These are phyloP conservation scores for Monoplex corrugatus DNA, from an alignment of 2,888 invertebrate species.

Conservation along the genomic window DNA sequence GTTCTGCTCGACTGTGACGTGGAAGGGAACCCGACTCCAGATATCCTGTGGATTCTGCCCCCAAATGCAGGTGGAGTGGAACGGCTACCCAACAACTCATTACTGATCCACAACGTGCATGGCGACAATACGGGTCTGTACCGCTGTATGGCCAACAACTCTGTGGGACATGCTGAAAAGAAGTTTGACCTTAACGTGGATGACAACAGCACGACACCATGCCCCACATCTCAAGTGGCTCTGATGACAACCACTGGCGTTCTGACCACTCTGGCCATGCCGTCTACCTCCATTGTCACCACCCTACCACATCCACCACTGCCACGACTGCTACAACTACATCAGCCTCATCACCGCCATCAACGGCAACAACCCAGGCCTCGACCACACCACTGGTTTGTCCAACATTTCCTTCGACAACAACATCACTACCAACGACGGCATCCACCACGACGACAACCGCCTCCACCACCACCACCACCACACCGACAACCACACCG, in stretches of 20 bases:
- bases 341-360: background rate
- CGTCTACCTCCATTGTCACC: background rate
- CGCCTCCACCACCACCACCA: background rate
- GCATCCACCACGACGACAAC: background rate
- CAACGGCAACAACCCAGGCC: background rate
- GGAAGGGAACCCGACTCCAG: background rate
- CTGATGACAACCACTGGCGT: background rate
- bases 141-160: constrained; percentile 39
- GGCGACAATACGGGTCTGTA: constrained; percentile 32
- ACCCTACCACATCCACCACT: background rate
- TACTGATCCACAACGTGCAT: constrained; percentile 42
- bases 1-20: constrained; percentile 40
- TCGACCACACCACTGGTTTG: background rate
- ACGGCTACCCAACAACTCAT: constrained; percentile 24
- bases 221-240: background rate
- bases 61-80: constrained; percentile 35
- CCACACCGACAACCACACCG: background rate
- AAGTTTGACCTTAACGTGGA: background rate
- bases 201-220: constrained; percentile 9
- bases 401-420: background rate
- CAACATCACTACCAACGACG: background rate
- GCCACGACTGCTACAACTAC: background rate
- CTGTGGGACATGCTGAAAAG: background rate
- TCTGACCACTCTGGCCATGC: background rate
- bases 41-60: constrained; percentile 11